Conservation (phyloP, 2,113 vertebrate genomes). For the Entomyzon cyanotis region DNA sequence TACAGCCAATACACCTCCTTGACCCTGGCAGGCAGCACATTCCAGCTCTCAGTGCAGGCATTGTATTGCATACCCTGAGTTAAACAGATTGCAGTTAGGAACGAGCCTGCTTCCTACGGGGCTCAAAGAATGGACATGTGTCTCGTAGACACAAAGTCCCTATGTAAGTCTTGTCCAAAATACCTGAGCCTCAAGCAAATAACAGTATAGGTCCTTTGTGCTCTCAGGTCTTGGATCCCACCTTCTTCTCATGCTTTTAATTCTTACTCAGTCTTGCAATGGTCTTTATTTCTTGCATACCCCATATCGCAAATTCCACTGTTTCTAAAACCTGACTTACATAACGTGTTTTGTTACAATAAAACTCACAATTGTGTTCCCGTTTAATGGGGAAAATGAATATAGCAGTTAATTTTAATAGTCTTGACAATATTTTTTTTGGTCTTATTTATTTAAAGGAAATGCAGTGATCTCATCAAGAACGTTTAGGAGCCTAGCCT, state of each 20-base stretch:
- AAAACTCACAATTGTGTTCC: neutral
- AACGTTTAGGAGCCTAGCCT: neutral
- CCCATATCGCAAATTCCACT: neutral
- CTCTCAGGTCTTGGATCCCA: neutral
- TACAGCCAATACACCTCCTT: neutral
- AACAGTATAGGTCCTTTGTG: neutral
- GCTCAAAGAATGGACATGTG: neutral
- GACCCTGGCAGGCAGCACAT: neutral
- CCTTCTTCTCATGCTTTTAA: neutral
- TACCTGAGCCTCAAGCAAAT: neutral
- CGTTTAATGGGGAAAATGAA: neutral
- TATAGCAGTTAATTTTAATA: neutral
- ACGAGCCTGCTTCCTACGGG: neutral
- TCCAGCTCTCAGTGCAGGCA: neutral
- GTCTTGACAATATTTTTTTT: neutral
- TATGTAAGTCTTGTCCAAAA: neutral
- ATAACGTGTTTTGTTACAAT: neutral
- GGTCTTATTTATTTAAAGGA: neutral
- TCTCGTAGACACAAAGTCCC: neutral
- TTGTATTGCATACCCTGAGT: neutral
- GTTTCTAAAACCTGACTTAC: slow-evolving; percentile 23
- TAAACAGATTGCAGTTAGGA: neutral
- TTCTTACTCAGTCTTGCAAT: neutral
- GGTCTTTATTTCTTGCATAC: neutral
- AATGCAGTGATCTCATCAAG: neutral